Percentiles rank a stretch among this genome's conserved stretches.
phyloP scores from a whole-genome alignment of 2,888 invertebrate species.

The Neoscelio sp. region DNA sequence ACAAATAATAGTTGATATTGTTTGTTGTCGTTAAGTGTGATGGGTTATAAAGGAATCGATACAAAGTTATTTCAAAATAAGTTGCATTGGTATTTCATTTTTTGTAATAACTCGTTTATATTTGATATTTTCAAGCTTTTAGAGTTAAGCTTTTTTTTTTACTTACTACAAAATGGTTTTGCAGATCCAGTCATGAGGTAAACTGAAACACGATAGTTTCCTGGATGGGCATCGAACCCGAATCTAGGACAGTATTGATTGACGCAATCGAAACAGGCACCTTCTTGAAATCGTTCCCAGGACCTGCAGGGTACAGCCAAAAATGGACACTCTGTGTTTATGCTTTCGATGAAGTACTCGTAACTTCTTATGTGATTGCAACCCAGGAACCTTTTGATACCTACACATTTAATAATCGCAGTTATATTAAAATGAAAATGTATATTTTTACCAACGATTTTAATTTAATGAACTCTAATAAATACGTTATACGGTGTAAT shows the following conservation, averaged over 20 bases:
- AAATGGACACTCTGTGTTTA: constrained; percentile 91
- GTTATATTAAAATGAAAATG: constrained; percentile 6
- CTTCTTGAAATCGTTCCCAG: constrained; percentile 89
- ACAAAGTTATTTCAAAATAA: too few relatives aligned
- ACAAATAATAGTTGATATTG: too few relatives aligned
- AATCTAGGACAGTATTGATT: constrained; percentile 87
- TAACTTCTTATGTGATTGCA: constrained; percentile 95
- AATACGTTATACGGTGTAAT: too few relatives aligned
- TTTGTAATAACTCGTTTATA: neutral
- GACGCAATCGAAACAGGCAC: constrained; percentile 89
- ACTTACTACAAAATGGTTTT: constrained; percentile 91
- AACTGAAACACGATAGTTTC: constrained; percentile 83
- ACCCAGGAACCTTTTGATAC: constrained; percentile 88
- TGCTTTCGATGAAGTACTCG: constrained; percentile 93
- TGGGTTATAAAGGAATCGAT: too few relatives aligned
- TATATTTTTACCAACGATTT: neutral
- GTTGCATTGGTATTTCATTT: too few relatives aligned
- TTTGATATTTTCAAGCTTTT: neutral
- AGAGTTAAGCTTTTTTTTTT: neutral
- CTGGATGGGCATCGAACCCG: constrained; percentile 86
- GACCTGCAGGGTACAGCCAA: constrained; percentile 91
- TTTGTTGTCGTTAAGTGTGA: too few relatives aligned
- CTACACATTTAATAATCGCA: constrained; percentile 77
- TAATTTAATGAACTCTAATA: too few relatives aligned
- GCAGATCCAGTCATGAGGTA: constrained; percentile 89